Percentiles rank a stretch among this genome's conserved stretches.
phyloP scores from a whole-genome alignment of 2,113 vertebrate species.

The Anhinga anhinga region DNA sequence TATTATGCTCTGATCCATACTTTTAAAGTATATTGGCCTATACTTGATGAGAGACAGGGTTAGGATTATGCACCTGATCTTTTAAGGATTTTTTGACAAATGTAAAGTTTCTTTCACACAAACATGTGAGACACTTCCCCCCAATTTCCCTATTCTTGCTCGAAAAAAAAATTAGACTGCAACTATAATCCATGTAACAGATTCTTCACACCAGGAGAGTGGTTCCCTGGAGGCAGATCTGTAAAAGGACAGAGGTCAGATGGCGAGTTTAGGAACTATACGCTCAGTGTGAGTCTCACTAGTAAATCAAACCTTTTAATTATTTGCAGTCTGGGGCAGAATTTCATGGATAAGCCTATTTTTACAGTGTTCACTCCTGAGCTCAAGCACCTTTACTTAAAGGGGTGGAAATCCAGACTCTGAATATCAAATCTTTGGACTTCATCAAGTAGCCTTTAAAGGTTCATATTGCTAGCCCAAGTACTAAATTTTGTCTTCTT shows the following conservation, averaged over 20 bases:
- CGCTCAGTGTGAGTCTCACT: not conserved
- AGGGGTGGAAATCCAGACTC: not conserved
- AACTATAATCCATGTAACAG: not conserved
- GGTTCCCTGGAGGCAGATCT: not conserved
- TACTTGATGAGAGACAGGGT: not conserved
- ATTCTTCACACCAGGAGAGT: not conserved
- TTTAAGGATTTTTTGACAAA: not conserved
- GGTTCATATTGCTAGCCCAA: not conserved
- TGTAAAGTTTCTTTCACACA: not conserved
- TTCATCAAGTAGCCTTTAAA: not conserved
- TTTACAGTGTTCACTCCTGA: fast-evolving
- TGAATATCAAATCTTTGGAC: not conserved
- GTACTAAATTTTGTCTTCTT: not conserved
- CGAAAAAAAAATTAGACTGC: not conserved
- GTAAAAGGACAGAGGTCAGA: not conserved
- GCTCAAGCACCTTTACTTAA: not conserved
- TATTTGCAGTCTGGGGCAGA: not conserved
- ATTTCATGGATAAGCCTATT: not conserved
- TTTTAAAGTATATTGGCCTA: not conserved
- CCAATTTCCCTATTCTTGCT: not conserved
- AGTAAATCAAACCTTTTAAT: not conserved
- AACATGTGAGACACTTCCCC: not conserved
- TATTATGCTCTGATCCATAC: not conserved
- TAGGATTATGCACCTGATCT: not conserved
- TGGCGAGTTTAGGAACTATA: not conserved